Conservation (phyloP, 37 sponge, comb jelly and placozoan genomes). For the Dysidea cf. avara region DNA sequence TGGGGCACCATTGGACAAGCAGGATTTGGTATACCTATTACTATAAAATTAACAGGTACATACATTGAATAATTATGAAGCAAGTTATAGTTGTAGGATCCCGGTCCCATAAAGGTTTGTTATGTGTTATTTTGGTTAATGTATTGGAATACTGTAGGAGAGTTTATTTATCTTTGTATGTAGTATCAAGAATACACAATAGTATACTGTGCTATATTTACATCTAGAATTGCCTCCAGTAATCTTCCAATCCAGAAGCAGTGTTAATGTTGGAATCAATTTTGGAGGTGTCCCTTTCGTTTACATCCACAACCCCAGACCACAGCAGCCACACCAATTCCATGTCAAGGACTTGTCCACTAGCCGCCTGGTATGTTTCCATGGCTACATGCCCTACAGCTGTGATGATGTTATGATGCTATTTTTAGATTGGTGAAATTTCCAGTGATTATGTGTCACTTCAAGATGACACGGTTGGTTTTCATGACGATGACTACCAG, state of each 20-base stretch:
- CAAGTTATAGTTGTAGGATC: no score
- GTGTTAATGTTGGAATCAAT: slow-evolving; percentile 21
- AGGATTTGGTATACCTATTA: slow-evolving; percentile 58
- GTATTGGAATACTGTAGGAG: no score
- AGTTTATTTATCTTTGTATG: no score
- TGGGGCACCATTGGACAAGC: slow-evolving; percentile 32
- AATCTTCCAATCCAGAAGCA: slow-evolving; percentile 42
- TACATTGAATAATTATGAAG: not conserved
- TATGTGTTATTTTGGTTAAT: no score
- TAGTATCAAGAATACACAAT: no score
- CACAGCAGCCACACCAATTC: slow-evolving; percentile 21
- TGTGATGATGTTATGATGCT: not conserved
- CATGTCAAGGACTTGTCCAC: slow-evolving; percentile 22
- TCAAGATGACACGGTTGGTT: slow-evolving; percentile 57
- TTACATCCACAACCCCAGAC: slow-evolving; percentile 43
- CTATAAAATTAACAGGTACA: slow-evolving; percentile 49
- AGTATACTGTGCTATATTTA: no score
- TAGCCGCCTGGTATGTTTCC: slow-evolving; percentile 17
- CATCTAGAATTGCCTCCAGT: slow-evolving; percentile 70
- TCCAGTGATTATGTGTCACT: slow-evolving; percentile 20
- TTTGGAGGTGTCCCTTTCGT: slow-evolving; percentile 73
- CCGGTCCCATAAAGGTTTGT: no score
- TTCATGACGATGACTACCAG: slow-evolving; percentile 77
- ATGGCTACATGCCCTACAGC: not conserved
- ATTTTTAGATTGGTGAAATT: slow-evolving; percentile 27